Percentiles rank a stretch among this genome's conserved stretches.
Evolutionary conservation across 2,888 invertebrate genomes (phyloP).

Genomic region (Bugulina stolonifera): DNA sequence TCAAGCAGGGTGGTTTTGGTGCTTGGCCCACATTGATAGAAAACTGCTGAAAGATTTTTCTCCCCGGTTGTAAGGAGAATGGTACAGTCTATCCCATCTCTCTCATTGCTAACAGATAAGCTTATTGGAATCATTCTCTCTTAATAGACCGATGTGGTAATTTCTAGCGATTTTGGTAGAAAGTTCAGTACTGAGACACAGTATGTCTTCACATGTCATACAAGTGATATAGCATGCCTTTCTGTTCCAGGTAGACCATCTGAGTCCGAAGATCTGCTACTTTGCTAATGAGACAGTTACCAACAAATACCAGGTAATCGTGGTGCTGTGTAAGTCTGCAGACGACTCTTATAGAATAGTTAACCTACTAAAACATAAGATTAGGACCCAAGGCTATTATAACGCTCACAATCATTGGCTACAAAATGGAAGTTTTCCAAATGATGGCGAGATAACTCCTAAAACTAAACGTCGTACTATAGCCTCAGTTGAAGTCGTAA

Average conservation of each 20-base stretch:
- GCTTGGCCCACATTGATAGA: too few relatives aligned
- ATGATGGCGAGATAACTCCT: neutral
- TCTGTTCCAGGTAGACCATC: neutral
- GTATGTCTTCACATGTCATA: too few relatives aligned
- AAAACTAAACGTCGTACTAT: conserved; percentile 8
- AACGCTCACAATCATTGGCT: conserved; percentile 18
- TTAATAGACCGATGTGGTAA: too few relatives aligned
- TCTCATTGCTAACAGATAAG: too few relatives aligned
- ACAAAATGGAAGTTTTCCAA: conserved; percentile 17
- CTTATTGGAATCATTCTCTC: too few relatives aligned
- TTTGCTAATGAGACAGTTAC: conserved; percentile 22
- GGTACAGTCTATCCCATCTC: too few relatives aligned
- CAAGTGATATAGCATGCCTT: too few relatives aligned
- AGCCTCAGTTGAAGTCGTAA: conserved; percentile 12
- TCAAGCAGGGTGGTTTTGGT: too few relatives aligned
- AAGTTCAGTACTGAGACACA: too few relatives aligned
- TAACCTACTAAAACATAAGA: conserved; percentile 4
- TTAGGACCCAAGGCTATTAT: conserved; percentile 15
- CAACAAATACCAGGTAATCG: conserved; percentile 2
- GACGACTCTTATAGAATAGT: conserved; percentile 8
- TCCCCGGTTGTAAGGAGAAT: too few relatives aligned
- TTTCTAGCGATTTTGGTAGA: too few relatives aligned
- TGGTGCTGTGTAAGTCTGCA: conserved; percentile 6
- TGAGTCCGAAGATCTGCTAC: conserved; percentile 25
- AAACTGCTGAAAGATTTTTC: too few relatives aligned